Conservation (phyloP, 30 jellyfish, hydroid and myxozoan genomes). For the Aurelia aurita region DNA sequence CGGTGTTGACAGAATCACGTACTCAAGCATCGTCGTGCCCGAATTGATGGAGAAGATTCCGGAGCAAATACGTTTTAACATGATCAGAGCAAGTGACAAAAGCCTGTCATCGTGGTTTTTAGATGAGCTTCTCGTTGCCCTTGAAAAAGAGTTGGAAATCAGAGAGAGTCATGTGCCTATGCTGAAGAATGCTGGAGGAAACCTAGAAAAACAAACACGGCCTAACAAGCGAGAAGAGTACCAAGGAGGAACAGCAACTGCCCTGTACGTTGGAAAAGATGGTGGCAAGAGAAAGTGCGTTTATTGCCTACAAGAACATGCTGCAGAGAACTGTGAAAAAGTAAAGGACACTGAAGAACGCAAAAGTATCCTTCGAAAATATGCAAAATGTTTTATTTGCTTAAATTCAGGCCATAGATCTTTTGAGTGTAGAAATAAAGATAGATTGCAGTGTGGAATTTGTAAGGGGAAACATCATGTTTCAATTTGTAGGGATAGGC, state of each 20-base stretch:
- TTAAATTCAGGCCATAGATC: constrained; percentile 31
- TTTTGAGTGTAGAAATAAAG: constrained; percentile 6
- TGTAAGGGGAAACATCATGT: constrained; percentile 41
- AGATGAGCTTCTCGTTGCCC: constrained; percentile 3
- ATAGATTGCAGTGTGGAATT: neutral
- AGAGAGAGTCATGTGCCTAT: neutral
- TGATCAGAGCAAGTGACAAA: too few species aligned
- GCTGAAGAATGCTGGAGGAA: neutral
- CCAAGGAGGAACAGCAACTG: constrained; percentile 11
- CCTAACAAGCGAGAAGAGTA: neutral
- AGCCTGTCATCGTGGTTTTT: neutral
- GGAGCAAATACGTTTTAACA: too few species aligned
- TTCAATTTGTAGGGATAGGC: constrained; percentile 9
- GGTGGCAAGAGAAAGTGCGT: constrained; percentile 21
- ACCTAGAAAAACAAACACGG: neutral
- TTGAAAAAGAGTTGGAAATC: neutral
- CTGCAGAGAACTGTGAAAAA: constrained; percentile 28
- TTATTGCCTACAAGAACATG: constrained; percentile 32
- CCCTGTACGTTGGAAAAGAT: neutral
- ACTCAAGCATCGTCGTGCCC: too few species aligned
- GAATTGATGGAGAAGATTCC: too few species aligned
- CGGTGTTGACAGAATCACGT: too few species aligned
- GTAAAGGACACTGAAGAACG: constrained; percentile 16
- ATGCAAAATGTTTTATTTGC: constrained; percentile 36
- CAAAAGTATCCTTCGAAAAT: constrained; percentile 15